phyloP scores from a whole-genome alignment of 2,113 vertebrate species.

The Corythaixoides concolor region DNA sequence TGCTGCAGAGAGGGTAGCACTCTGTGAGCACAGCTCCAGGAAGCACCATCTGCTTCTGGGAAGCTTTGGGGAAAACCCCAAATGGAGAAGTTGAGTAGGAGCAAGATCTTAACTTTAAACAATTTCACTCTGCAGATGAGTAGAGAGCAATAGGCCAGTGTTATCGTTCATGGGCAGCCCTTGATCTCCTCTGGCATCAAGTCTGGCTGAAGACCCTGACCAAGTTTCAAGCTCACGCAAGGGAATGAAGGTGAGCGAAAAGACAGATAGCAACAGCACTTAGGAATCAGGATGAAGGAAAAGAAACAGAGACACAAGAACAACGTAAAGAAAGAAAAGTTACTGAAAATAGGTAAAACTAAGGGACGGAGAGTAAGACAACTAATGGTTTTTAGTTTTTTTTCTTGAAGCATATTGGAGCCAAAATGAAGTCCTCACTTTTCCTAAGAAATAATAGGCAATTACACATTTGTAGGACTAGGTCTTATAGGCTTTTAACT shows the following conservation, averaged over 20 bases:
- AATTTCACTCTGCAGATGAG: constrained; percentile 35
- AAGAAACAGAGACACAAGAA: background rate
- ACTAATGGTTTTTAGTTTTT: background rate
- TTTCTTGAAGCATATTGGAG: background rate
- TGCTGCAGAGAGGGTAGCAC: background rate
- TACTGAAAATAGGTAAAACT: background rate
- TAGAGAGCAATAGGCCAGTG: background rate
- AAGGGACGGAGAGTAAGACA: background rate
- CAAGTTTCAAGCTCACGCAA: background rate
- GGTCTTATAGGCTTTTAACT: background rate
- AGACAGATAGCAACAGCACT: background rate
- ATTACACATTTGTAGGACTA: background rate
- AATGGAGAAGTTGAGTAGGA: constrained; percentile 55
- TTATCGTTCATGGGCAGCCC: background rate
- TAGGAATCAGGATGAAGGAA: background rate
- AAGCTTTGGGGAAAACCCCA: constrained; percentile 55
- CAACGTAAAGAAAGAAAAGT: background rate
- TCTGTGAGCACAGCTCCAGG: background rate
- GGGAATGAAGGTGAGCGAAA: background rate
- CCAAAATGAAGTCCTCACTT: background rate
- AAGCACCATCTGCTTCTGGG: constrained; percentile 47
- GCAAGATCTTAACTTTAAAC: constrained; percentile 42
- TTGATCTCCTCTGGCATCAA: background rate
- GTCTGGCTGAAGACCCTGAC: background rate
- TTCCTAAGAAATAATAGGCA: background rate